Conservation (phyloP, 2,113 vertebrate genomes). For the Azemiops feae region DNA sequence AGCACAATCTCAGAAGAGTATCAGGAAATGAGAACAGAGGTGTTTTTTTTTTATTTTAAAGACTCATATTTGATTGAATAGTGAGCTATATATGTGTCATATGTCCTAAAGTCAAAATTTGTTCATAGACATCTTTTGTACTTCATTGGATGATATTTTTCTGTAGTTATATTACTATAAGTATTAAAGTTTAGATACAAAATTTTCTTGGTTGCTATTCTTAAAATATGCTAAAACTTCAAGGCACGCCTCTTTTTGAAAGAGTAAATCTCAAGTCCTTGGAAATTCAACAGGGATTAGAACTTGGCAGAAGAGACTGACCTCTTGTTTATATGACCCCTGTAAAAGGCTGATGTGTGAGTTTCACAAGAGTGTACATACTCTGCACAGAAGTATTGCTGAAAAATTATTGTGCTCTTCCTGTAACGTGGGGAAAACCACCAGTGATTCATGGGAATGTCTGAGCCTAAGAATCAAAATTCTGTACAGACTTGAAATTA, state of each 20-base stretch:
- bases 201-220: background rate
- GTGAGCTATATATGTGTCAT: too few species aligned
- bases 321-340: background rate
- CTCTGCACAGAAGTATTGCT: background rate
- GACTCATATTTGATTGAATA: background rate
- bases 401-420: constrained; percentile 6
- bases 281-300: background rate
- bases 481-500: background rate
- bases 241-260: background rate
- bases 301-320: background rate
- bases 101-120: background rate
- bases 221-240: background rate
- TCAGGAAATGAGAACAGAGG: background rate
- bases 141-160: background rate
- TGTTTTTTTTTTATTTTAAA: too few species aligned
- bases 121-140: background rate
- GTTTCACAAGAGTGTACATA: background rate
- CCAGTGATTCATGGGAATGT: constrained; percentile 16
- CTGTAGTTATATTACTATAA: background rate
- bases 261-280: background rate
- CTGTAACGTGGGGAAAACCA: background rate
- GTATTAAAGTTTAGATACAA: background rate
- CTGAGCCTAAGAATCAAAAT: background rate
- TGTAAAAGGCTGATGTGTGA: background rate
- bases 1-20: background rate